Conservation (phyloP, 1,140 invertebrate species). For the Leptinotarsa texana region DNA sequence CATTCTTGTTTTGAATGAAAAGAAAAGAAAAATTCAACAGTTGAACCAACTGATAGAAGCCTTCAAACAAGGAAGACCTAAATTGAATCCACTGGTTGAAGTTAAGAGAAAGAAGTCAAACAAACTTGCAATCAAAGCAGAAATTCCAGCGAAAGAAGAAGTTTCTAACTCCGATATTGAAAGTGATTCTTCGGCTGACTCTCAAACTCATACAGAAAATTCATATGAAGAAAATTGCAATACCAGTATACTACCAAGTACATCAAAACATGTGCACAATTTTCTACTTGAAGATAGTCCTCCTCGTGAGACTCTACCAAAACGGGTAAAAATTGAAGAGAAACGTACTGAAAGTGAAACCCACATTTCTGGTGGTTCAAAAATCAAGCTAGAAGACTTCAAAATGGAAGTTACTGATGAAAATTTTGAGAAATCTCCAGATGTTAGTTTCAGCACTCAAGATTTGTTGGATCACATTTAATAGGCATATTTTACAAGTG, state of each 20-base stretch:
- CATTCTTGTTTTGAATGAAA: slow-evolving; percentile 41
- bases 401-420: slow-evolving; percentile 9
- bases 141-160: not conserved
- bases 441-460: slow-evolving; percentile 17
- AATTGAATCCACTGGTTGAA: slow-evolving; percentile 27
- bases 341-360: not conserved
- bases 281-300: slow-evolving; percentile 7
- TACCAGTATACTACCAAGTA: slow-evolving; percentile 5
- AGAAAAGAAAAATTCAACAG: slow-evolving; percentile 45
- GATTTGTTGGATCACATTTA: slow-evolving; percentile 18
- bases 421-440: slow-evolving; percentile 1
- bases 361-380: not conserved
- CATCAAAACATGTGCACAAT: slow-evolving; percentile 6
- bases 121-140: not conserved
- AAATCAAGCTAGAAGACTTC: not conserved
- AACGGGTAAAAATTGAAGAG: not conserved
- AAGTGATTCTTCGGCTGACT: not conserved
- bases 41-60: slow-evolving; percentile 39
- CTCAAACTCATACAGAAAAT: slow-evolving; percentile 7
- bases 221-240: not conserved
- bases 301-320: not conserved
- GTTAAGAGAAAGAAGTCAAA: not conserved
- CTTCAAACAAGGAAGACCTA: slow-evolving; percentile 36
- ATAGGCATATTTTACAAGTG: not conserved
- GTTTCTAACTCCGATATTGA: not conserved